Percentiles rank a stretch among this genome's conserved stretches.
phyloP scores from a whole-genome alignment of 53 echinoderm and acorn worm genomes.

The Actinopyga echinites region DNA sequence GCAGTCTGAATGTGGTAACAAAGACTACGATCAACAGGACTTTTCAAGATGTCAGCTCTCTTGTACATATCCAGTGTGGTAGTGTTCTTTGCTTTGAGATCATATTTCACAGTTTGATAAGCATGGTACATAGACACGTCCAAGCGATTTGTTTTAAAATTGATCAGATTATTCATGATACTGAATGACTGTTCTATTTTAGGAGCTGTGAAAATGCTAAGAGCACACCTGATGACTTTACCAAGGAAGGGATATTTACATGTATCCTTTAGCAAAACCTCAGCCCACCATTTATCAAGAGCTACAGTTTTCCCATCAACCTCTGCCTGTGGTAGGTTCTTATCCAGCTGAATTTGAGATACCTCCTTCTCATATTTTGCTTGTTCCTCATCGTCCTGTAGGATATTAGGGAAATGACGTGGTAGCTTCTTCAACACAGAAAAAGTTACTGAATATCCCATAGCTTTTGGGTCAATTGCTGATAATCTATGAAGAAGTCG shows the following conservation, averaged over 20 bases:
- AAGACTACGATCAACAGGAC: conserved; percentile 17
- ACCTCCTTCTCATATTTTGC: conserved; percentile 25
- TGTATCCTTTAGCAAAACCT: neutral
- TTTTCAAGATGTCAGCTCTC: neutral
- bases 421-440: conserved; percentile 25
- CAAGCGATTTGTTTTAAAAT: conserved; percentile 35
- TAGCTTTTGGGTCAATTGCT: conserved; percentile 31
- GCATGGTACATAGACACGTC: conserved; percentile 6
- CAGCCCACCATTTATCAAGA: conserved; percentile 24
- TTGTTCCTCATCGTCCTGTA: conserved; percentile 13
- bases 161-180: conserved; percentile 17
- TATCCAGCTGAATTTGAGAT: conserved; percentile 17
- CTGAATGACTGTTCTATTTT: conserved; percentile 36
- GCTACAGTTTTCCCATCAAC: neutral
- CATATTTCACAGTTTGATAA: conserved; percentile 26
- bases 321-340: neutral
- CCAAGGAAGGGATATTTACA: conserved; percentile 33
- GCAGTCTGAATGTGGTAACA: conserved; percentile 40
- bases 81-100: conserved; percentile 23
- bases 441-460: conserved; percentile 16
- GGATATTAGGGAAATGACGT: conserved; percentile 2
- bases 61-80: conserved; percentile 4
- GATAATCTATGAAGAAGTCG: conserved; percentile 22
- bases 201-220: conserved; percentile 28
- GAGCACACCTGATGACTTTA: conserved; percentile 16